Evolutionary conservation across 2,797 vertebrate genomes (phyloP), one percentile per base, ranked within the genome.

Genomic region (Anguilla obscura): DNA sequence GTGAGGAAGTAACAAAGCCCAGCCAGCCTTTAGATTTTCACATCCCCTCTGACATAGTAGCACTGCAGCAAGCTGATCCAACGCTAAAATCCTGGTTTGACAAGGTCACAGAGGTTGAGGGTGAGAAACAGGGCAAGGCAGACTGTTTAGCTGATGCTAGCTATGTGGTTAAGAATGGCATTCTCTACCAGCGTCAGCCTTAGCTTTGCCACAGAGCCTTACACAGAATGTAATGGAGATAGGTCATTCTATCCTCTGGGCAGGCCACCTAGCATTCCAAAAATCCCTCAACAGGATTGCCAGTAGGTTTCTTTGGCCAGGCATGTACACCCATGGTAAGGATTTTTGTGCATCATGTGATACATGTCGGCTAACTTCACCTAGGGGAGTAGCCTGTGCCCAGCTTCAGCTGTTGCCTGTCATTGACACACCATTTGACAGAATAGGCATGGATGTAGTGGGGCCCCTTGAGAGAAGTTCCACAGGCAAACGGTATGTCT

Each of bases 391-490:
- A 58, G 40, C 56, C 60, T 30, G 16, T n/a, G 74, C 21, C 1
- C 54, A 71, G 12, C 24, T 85, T 24, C 27, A 69, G 10, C 36
- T 85, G 0, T 40, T 89, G 9, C 85, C 86, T 0, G 12, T 88
- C 16, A 80, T 82, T 27, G 89, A 82, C 1, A 58, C 10, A 2
- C 52, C 88, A 8, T 89, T 90, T 80, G 54, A 45, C 5, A 76
- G 66, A 18, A 18, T 88, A 5, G 82, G 66, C 1, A 33, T 87
- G 86, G 90, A 90, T 50, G 82, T 90, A 21, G 74, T 89, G 24
- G 86, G 84, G 9, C 86, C 88, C 66, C 16, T 89, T 14, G 18
- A 82, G 1, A 85, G 50, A 9, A 90, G 86, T 33, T 82, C 33
- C 1, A 30, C 8, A 0, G 88, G 88, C 5, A 79, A 89, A 30